Conservation (phyloP, 2,888 invertebrate genomes). For the Hypselothyrea guttata region DNA sequence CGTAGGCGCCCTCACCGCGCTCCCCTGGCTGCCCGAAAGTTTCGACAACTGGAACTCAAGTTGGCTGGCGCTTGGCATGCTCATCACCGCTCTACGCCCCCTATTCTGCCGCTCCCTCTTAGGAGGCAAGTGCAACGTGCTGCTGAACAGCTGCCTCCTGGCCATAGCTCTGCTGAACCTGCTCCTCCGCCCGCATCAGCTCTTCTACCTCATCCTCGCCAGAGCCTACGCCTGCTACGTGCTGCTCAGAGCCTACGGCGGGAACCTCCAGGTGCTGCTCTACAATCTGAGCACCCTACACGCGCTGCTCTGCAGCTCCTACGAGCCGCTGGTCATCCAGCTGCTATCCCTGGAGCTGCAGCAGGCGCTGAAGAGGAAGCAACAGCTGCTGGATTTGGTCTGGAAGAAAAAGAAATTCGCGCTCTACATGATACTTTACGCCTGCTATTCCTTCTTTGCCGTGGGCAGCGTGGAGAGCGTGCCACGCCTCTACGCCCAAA, state of each 20-base stretch:
- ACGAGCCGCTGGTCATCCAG: constrained; percentile 92
- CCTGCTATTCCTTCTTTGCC: constrained; percentile 94
- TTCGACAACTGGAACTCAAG: constrained; percentile 62
- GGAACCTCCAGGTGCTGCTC: constrained; percentile 84
- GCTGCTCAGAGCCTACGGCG: constrained; percentile 75
- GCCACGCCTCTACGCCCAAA: constrained; percentile 95
- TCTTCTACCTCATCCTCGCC: constrained; percentile 84
- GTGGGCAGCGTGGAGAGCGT: constrained; percentile 97
- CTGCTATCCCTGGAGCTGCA: constrained; percentile 72
- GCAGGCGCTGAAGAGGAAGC: constrained; percentile 43
- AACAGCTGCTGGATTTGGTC: constrained; percentile 18
- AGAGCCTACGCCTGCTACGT: constrained; percentile 83
- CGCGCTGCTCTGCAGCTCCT: constrained; percentile 87
- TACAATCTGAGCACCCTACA: constrained; percentile 86
- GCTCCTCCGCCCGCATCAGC: constrained; percentile 77
- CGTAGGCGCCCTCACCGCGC: constrained; percentile 85
- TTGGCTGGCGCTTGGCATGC: constrained; percentile 48
- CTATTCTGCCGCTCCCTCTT: constrained; percentile 45
- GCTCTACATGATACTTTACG: constrained; percentile 85
- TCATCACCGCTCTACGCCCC: constrained; percentile 47
- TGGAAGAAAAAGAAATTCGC: constrained; percentile 82
- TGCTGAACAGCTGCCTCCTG: constrained; percentile 28
- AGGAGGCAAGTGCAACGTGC: too few species aligned
- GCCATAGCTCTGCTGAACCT: constrained; percentile 58
- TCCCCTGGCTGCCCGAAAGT: constrained; percentile 88